Conservation (phyloP, 2,888 invertebrate genomes). For the Cosmia trapezina region DNA sequence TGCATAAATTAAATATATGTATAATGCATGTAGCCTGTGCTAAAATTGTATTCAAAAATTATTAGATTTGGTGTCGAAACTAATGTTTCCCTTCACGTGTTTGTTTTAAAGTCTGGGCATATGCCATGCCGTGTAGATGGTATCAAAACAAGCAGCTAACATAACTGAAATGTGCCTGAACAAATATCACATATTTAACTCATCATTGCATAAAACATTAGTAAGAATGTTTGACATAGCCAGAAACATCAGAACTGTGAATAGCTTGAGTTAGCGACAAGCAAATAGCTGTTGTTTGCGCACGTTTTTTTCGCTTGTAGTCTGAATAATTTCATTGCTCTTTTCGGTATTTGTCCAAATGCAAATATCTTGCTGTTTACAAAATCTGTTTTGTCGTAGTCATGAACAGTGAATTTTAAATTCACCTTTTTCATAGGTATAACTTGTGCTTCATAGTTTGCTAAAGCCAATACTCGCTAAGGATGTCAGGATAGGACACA, state of each 20-base stretch:
- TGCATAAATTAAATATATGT: too few species aligned
- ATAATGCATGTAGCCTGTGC: background rate
- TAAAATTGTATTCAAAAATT: background rate
- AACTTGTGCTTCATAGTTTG: background rate
- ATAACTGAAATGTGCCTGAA: conserved; percentile 2
- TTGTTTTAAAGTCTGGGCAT: conserved; percentile 15
- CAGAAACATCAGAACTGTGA: conserved; percentile 6
- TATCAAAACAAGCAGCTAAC: conserved; percentile 33
- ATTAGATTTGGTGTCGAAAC: background rate
- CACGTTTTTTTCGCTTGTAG: background rate
- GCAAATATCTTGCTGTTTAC: conserved; percentile 10
- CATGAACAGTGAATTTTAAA: background rate
- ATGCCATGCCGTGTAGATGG: conserved; percentile 14
- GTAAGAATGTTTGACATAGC: conserved; percentile 11
- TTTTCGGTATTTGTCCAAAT: conserved; percentile 8
- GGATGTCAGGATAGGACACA: conserved; percentile 61
- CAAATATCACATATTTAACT: conserved; percentile 10
- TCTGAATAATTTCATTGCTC: conserved; percentile 19
- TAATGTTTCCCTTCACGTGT: background rate
- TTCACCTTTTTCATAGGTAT: background rate
- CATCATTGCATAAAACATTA: background rate
- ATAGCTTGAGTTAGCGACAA: background rate
- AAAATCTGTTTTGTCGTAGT: background rate
- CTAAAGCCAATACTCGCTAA: conserved; percentile 75
- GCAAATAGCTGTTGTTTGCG: conserved; percentile 25